A percentile compares a stretch with the other conserved stretches of the same genome.
These are phyloP conservation scores for Siderastrea radians DNA, from an alignment of 92 coral and sea anemone species.

Conservation along the genomic window DNA sequence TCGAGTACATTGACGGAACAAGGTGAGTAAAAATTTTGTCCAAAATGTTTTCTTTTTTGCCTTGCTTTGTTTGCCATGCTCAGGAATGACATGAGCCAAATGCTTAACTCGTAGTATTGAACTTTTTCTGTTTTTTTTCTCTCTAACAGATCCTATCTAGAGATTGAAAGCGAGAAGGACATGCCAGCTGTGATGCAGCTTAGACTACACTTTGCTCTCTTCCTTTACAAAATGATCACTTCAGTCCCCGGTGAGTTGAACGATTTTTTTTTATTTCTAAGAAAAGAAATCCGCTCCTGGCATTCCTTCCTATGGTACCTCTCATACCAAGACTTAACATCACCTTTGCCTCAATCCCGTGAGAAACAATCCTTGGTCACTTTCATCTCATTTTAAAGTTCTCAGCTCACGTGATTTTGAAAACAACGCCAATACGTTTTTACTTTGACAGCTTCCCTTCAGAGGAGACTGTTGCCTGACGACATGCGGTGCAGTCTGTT, in stretches of 20 bases:
- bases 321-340: too few relatives aligned
- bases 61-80: too few relatives aligned
- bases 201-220: constrained; percentile 88
- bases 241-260: constrained; percentile 87
- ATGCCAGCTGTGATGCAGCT: constrained; percentile 92
- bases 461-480: constrained; percentile 65
- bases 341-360: too few relatives aligned
- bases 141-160: constrained; percentile 80
- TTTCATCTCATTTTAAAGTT: too few relatives aligned
- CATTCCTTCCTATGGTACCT: too few relatives aligned
- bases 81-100: background rate
- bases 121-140: background rate
- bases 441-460: constrained; percentile 27
- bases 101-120: background rate
- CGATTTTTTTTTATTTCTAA: too few relatives aligned
- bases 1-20: constrained; percentile 96
- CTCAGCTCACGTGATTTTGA: too few relatives aligned
- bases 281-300: too few relatives aligned
- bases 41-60: too few relatives aligned
- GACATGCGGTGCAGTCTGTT: constrained; percentile 91
- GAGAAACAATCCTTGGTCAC: too few relatives aligned
- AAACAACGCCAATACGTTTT: background rate
- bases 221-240: constrained; percentile 92
- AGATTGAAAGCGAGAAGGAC: constrained; percentile 97
- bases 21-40: constrained; percentile 61